A percentile compares a stretch with the other conserved stretches of the same genome.
These are phyloP conservation scores for Sebastes hopkinsi DNA, from an alignment of 2,797 vertebrate genomes.

Conservation along the genomic window DNA sequence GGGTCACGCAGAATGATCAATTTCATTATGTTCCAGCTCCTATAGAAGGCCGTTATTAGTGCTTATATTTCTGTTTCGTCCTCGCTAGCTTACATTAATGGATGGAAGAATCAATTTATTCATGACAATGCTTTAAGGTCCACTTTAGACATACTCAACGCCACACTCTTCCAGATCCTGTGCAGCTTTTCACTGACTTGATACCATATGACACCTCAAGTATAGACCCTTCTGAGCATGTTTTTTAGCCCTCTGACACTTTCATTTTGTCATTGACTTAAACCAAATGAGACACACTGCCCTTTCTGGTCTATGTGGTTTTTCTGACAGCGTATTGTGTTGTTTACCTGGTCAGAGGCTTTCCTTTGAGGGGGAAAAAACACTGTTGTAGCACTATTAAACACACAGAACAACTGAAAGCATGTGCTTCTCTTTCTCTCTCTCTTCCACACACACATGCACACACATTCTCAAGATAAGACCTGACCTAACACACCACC, in stretches of 20 bases:
- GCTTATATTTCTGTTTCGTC: slow-evolving; percentile 54
- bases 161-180: neutral
- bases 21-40: slow-evolving; percentile 66
- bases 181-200: slow-evolving; percentile 27
- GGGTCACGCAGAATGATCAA: slow-evolving; percentile 70
- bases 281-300: slow-evolving; percentile 28
- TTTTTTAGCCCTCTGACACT: slow-evolving; percentile 23
- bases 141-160: neutral
- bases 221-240: neutral
- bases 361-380: slow-evolving; percentile 8
- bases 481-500: slow-evolving; percentile 42
- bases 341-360: slow-evolving; percentile 38
- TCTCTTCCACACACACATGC: neutral
- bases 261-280: slow-evolving; percentile 31
- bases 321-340: neutral
- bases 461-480: slow-evolving; percentile 1
- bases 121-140: slow-evolving; percentile 30
- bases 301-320: neutral
- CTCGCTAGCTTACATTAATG: slow-evolving; percentile 32
- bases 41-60: slow-evolving; percentile 53
- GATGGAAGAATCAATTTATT: slow-evolving; percentile 41
- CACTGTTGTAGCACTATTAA: slow-evolving; percentile 28
- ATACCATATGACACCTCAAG: slow-evolving; percentile 24
- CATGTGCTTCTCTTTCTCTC: neutral
- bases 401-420: slow-evolving; percentile 16